Evolutionary conservation across 1,140 invertebrate species (phyloP).

Genomic region (Drosophila oshimai): DNA sequence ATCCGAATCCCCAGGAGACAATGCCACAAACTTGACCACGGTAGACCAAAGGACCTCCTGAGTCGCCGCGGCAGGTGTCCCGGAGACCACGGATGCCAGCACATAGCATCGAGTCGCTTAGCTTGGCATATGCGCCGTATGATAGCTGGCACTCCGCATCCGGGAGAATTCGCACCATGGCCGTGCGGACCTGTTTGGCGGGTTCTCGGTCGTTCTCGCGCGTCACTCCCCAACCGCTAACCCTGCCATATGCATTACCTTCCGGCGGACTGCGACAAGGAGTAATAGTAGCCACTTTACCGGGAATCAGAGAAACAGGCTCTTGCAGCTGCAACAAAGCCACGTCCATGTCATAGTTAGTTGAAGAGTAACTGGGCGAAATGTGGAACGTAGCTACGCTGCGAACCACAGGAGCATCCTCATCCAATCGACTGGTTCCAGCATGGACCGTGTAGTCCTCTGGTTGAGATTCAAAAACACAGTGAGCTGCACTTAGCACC

Average conservation of each 20-base stretch:
- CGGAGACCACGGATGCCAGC: constrained; percentile 58
- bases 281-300: constrained; percentile 48
- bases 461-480: constrained; percentile 43
- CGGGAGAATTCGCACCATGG: constrained; percentile 52
- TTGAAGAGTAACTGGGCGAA: constrained; percentile 26
- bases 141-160: constrained; percentile 49
- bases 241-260: constrained; percentile 53
- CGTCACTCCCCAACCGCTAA: constrained; percentile 71
- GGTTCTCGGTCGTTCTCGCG: constrained; percentile 44
- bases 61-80: constrained; percentile 86
- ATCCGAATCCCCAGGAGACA: constrained; percentile 85
- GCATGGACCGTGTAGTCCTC: constrained; percentile 55
- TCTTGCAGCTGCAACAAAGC: constrained; percentile 47
- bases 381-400: constrained; percentile 39
- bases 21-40: constrained; percentile 85
- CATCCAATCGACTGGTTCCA: constrained; percentile 54
- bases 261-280: constrained; percentile 37
- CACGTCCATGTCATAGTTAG: constrained; percentile 75
- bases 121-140: constrained; percentile 47
- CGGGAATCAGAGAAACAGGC: constrained; percentile 8
- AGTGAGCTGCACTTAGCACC: constrained; percentile 72
- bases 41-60: constrained; percentile 86
- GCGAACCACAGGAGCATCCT: constrained; percentile 35
- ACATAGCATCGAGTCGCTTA: constrained; percentile 74
- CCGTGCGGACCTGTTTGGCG: constrained; percentile 57